Evolutionary conservation across 2,797 vertebrate species (phyloP).

Genomic region (Poecilia wingei): DNA sequence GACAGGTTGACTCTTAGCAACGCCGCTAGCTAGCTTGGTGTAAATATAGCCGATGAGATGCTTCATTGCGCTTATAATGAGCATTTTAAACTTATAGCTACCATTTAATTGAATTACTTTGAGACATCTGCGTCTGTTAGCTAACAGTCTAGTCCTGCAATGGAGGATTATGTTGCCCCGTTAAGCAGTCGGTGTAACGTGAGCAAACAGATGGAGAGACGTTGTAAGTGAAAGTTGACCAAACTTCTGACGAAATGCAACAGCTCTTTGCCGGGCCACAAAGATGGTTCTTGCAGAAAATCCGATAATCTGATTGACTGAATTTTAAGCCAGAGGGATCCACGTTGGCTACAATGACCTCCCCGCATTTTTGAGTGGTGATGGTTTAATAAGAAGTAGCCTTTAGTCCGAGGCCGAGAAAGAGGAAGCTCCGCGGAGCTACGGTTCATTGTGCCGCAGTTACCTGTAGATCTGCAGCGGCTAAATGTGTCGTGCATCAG

Average conservation of each 20-base stretch:
- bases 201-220: constrained; percentile 32
- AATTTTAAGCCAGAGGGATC: background rate
- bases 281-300: background rate
- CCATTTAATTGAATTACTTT: background rate
- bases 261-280: background rate
- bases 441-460: background rate
- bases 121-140: background rate
- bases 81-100: background rate
- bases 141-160: background rate
- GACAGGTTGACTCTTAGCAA: constrained; percentile 29
- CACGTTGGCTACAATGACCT: background rate
- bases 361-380: background rate
- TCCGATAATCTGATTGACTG: background rate
- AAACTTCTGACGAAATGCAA: constrained; percentile 34
- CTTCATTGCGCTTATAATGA: background rate
- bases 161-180: constrained; percentile 27
- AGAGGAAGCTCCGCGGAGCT: constrained; percentile 49
- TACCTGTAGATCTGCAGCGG: constrained; percentile 37
- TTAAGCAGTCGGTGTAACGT: constrained; percentile 11
- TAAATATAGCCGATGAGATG: constrained; percentile 5
- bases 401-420: constrained; percentile 25
- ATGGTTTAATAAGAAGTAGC: background rate
- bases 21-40: constrained; percentile 44
- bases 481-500: constrained; percentile 1
- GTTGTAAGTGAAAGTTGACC: constrained; percentile 56